Evolutionary conservation across 2,888 invertebrate species (phyloP).

Genomic region (Trissoscelio sp.): DNA sequence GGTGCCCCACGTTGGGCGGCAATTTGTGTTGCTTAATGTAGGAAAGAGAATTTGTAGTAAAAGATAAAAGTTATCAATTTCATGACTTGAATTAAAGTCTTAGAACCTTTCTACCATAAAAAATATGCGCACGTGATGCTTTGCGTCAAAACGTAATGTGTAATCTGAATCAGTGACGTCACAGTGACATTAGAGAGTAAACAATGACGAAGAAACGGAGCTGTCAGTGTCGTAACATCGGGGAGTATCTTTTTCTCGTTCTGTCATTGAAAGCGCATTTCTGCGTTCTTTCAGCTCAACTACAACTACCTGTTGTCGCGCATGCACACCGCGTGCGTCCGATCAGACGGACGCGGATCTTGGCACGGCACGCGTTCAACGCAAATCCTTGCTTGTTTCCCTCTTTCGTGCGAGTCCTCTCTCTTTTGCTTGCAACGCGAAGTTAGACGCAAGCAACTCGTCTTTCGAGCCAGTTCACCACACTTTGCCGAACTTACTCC

Average conservation of each 20-base stretch:
- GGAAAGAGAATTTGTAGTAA: too few species aligned
- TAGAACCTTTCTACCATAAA: too few species aligned
- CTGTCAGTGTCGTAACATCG: conserved; percentile 11
- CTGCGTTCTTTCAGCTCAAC: conserved; percentile 23
- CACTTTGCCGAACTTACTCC: too few species aligned
- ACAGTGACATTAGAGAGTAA: conserved; percentile 21
- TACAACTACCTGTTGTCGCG: conserved; percentile 58
- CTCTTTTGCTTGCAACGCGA: conserved; percentile 24
- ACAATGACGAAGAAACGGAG: conserved; percentile 1
- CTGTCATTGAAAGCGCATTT: conserved; percentile 37
- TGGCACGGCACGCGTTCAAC: conserved; percentile 48
- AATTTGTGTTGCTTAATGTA: too few species aligned
- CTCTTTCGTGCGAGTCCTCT: conserved; percentile 33
- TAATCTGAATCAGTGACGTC: conserved; percentile 21
- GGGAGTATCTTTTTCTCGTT: not conserved
- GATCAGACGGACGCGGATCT: conserved; percentile 21
- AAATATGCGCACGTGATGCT: too few species aligned
- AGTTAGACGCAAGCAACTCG: conserved; percentile 42
- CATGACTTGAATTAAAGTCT: too few species aligned
- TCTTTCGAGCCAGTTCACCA: conserved; percentile 15
- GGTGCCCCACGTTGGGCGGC: too few species aligned
- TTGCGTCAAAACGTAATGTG: too few species aligned
- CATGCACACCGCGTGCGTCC: conserved; percentile 43
- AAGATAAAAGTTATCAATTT: too few species aligned
- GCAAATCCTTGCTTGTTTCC: conserved; percentile 28